Base-by-base conservation (phyloP, 2,113 vertebrate genomes). In the Pygoscelis adeliae region DNA sequence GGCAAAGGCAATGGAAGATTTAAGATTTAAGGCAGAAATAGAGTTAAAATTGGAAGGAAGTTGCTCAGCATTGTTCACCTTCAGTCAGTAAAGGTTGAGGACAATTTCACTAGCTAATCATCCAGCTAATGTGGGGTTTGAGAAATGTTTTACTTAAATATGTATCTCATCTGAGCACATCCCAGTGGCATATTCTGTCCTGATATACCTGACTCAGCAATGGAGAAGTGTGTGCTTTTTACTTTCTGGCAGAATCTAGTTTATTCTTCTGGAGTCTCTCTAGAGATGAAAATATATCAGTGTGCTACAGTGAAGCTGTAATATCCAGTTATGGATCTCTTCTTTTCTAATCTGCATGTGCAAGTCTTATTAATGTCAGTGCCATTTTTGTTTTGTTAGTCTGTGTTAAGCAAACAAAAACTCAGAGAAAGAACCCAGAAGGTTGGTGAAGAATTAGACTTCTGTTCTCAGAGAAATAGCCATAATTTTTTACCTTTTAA, bases 331-430 rank as follows among this genome's bases (percentile, higher is more conserved):
- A 30, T 16, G 53, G 49, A 52, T 67, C 44, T 84, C 36, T 76
- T 80, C 52, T 89, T 87, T 73, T 16, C 36, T 5, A 1, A 25
- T 27, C 20, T 1, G 0, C 22, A 11, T 12, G 9, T 59, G n/a
- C 47, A 67, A 81, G 22, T 25, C 42, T 83, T 77, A 30, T 29
- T 83, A 50, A 62, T 21, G 29, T 49, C 21, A 3, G 32, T 34
- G 38, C 19, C 18, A 10, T 42, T 90, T 69, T 69, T 66, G 21
- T 42, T 76, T 83, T 50, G 11, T 91, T 92, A 42, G 46, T 62
- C 32, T 63, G 27, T 29, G 20, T 46, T 72, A 40, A 78, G 55
- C 12, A 87, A 63, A 40, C 30, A 67, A 56, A 84, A 69, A 29
- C 38, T 62, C 18, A 12, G 42, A 87, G 56, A 52, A 83, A 66